phyloP scores from a whole-genome alignment of 2,888 invertebrate genomes.

The Campoletis raptor region DNA sequence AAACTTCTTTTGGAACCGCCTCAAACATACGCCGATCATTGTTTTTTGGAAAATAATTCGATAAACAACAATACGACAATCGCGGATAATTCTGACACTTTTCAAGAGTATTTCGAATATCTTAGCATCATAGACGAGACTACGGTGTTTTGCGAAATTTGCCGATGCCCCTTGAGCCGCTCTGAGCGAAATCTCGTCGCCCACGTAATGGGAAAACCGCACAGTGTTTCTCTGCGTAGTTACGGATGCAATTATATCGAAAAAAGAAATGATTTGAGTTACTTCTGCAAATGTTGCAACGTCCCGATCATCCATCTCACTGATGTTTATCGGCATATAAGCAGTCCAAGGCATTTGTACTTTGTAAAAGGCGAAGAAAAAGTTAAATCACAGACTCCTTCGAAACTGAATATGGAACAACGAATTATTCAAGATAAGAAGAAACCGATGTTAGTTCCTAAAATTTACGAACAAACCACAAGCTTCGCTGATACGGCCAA shows the following conservation, averaged over 20 bases:
- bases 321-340: conserved; percentile 4
- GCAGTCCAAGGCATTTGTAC: neutral
- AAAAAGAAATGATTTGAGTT: neutral
- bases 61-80: neutral
- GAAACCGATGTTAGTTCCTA: neutral
- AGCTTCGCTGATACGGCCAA: neutral
- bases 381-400: neutral
- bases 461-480: neutral
- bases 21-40: neutral
- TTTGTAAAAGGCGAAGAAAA: neutral
- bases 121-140: neutral
- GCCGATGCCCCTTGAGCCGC: neutral
- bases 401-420: neutral
- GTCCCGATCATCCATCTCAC: neutral
- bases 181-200: neutral
- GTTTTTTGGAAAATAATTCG: neutral
- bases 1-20: neutral
- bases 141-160: conserved; percentile 15
- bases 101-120: neutral
- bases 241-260: conserved; percentile 35
- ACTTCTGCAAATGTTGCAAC: conserved; percentile 37
- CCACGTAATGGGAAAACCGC: conserved; percentile 31
- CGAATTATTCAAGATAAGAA: neutral
- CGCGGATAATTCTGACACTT: neutral
- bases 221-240: neutral